Base-by-base conservation (phyloP, 2,113 vertebrate species). In the Prionailurus bengalensis region DNA sequence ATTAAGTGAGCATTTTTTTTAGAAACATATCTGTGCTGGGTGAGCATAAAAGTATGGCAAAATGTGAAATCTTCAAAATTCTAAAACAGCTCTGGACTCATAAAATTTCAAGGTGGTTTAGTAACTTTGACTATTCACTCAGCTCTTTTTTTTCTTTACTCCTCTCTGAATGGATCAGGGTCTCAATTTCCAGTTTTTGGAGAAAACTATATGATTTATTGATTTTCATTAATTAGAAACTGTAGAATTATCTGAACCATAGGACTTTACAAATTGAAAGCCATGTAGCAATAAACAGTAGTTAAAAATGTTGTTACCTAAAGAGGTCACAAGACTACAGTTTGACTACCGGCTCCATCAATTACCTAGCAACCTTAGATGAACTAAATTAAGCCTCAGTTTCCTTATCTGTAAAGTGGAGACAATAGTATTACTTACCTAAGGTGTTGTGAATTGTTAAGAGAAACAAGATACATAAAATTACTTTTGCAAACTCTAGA, bases 191-290 rank as follows among this genome's bases (percentile, higher is more conserved):
- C 6, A 91, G 39, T 36, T 58, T 17, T 51, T 36, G 45, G 27
- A 27, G 13, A 92, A 79, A 89, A 39, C 9, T 13, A 58, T 80
- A 31, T 76, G 14, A 66, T 51, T 78, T 92, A 36, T 9, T 76
- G 31, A 78, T 76, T 94, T 92, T 89, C 31, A 63, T 82, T 86
- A 71, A 76, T 94, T 97, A 87, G 14, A 14, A 95, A 48, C 15
- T 85, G 4, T 85, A 73, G 88, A 97, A 31, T 66, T 1, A 82
- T 61, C 0, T 10, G 31, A 92, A 48, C 21, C 17, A 92, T 13
- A 85, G 51, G 13, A 76, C 78, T 66, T 81, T 85, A 81, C 25
- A 94, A 66, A 71, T 63, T 14, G 36, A 21, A 53, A 92, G 2
- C 42, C 61, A 55, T 39, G 23, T 45, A 89, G 33, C 36, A 73